Percentiles rank a stretch among this genome's conserved stretches.
Evolutionary conservation across 2,888 invertebrate species (phyloP).

Genomic region (Eledone cirrhosa): DNA sequence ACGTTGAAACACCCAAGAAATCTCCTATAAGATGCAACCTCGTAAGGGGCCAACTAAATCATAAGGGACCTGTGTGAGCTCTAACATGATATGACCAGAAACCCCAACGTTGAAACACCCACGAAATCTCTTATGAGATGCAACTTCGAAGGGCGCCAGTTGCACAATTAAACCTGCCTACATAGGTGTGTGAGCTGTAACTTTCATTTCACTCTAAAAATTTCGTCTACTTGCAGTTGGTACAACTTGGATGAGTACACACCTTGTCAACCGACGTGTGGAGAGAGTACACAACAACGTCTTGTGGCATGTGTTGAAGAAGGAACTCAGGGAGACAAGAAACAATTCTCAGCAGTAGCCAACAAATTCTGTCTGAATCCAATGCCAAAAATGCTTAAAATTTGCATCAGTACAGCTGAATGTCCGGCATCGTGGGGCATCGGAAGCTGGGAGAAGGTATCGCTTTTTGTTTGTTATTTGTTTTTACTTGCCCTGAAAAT

Average conservation of each 20-base stretch:
- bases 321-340: neutral
- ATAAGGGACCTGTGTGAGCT: too few relatives aligned
- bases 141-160: too few relatives aligned
- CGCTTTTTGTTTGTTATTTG: too few relatives aligned
- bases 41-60: too few relatives aligned
- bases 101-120: too few relatives aligned
- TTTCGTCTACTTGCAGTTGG: neutral
- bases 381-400: neutral
- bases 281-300: slow-evolving; percentile 15
- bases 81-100: too few relatives aligned
- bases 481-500: too few relatives aligned
- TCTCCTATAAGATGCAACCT: too few relatives aligned
- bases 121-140: too few relatives aligned
- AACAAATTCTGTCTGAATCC: slow-evolving; percentile 16
- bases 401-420: neutral
- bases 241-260: slow-evolving; percentile 22
- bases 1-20: too few relatives aligned
- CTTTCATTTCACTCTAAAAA: neutral
- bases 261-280: slow-evolving; percentile 14
- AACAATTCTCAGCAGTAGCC: neutral
- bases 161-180: too few relatives aligned
- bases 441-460: slow-evolving; percentile 20
- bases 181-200: too few relatives aligned
- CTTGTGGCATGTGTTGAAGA: slow-evolving; percentile 23
- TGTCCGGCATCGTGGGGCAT: neutral